phyloP scores from a whole-genome alignment of 2,113 vertebrate genomes.

The Grantiella picta region DNA sequence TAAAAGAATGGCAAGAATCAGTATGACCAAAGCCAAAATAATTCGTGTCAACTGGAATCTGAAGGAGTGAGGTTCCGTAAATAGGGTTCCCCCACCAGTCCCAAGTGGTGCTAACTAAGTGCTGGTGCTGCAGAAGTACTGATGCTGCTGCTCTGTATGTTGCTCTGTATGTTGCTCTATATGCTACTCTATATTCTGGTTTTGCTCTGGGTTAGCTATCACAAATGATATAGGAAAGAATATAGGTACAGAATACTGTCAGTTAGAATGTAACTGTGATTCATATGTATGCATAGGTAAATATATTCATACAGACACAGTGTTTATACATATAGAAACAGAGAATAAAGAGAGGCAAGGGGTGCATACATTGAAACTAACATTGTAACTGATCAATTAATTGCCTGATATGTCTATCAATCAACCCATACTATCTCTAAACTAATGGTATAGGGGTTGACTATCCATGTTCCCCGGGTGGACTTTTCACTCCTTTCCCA shows the following conservation, averaged over 20 bases:
- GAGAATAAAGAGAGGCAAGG: not conserved
- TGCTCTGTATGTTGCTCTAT: not conserved
- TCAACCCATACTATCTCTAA: not conserved
- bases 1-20: not conserved
- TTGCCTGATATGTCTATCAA: not conserved
- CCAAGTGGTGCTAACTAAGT: not conserved
- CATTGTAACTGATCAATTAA: not conserved
- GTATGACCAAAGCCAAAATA: not conserved
- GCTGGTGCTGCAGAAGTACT: not conserved
- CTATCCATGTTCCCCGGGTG: not conserved
- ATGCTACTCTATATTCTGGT: not conserved
- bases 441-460: rapidly evolving
- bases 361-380: not conserved
- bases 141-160: not conserved
- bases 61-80: rapidly evolving
- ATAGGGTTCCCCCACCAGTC: rapidly evolving
- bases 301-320: not conserved
- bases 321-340: rapidly evolving
- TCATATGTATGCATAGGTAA: not conserved
- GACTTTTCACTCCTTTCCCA: not conserved
- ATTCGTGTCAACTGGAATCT: not conserved
- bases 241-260: not conserved
- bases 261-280: not conserved
- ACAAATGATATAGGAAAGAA: not conserved
- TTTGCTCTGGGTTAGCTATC: not conserved